A percentile compares a stretch with the other conserved stretches of the same genome.
These are phyloP conservation scores for Pachycephala philippinensis DNA, from an alignment of 2,113 vertebrate species.

Conservation along the genomic window DNA sequence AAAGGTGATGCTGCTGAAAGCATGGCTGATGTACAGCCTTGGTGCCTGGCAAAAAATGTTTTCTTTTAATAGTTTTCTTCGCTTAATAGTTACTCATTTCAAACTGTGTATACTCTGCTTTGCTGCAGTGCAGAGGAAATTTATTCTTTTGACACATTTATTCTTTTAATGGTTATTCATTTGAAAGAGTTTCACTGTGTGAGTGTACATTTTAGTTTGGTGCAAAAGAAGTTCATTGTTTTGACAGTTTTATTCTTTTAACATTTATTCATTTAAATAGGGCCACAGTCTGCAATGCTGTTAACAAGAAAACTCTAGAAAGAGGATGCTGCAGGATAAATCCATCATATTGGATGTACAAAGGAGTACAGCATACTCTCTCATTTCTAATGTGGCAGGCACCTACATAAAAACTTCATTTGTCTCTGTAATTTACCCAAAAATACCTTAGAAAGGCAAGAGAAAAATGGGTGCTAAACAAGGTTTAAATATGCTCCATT, in stretches of 20 bases:
- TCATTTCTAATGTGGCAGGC: neutral
- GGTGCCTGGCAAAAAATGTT: conserved; percentile 24
- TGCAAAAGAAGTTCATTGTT: conserved; percentile 29
- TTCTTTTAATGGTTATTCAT: conserved; percentile 68
- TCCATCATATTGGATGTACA: neutral
- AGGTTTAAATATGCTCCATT: neutral
- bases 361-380: neutral
- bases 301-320: conserved; percentile 18
- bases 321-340: neutral
- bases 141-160: conserved; percentile 68
- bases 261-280: conserved; percentile 34
- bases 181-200: conserved; percentile 29
- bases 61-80: conserved; percentile 61
- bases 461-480: neutral
- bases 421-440: neutral
- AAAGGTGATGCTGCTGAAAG: conserved; percentile 1
- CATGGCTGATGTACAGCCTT: neutral
- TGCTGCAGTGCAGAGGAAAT: conserved; percentile 53
- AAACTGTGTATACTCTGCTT: conserved; percentile 14
- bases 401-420: neutral
- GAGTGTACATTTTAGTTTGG: conserved; percentile 44
- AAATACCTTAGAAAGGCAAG: neutral
- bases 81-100: conserved; percentile 49
- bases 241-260: conserved; percentile 55
- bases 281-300: neutral